Evolutionary conservation across 2,113 vertebrate species (phyloP).

Genomic region (Vimba vimba): DNA sequence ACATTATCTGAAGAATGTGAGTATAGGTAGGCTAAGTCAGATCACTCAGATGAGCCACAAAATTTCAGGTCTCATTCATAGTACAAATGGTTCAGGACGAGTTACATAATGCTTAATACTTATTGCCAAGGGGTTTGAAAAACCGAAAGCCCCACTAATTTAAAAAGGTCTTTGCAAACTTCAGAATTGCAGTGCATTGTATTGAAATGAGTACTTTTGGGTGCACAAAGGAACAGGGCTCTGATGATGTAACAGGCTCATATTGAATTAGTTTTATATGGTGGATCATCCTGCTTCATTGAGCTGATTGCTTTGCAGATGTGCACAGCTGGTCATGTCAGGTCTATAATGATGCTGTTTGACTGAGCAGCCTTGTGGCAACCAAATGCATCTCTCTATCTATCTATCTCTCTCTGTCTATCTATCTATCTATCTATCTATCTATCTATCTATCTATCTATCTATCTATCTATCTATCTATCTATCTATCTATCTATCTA

Average conservation of each 20-base stretch:
- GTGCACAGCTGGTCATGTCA: constrained; percentile 41
- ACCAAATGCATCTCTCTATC: not conserved
- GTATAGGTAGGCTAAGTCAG: not conserved
- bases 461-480: too few relatives aligned
- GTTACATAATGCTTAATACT: not conserved
- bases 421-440: too few relatives aligned
- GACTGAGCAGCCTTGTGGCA: not conserved
- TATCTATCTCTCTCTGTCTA: too few relatives aligned
- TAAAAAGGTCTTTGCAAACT: not conserved
- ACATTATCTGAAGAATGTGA: not conserved
- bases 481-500: too few relatives aligned
- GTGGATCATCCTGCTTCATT: constrained; percentile 32
- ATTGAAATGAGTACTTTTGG: not conserved
- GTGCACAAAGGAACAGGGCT: not conserved
- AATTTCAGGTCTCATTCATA: not conserved
- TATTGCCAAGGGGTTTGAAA: not conserved
- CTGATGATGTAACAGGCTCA: constrained; percentile 5
- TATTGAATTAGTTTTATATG: constrained; percentile 23
- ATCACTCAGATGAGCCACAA: not conserved
- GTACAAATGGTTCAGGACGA: not conserved
- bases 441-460: too few relatives aligned
- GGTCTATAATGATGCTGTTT: constrained; percentile 11
- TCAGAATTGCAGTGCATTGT: not conserved
- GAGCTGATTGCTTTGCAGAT: constrained; percentile 36
- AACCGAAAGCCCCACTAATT: not conserved